These are phyloP conservation scores for Ophion ellenae DNA, from an alignment of 2,888 invertebrate genomes.

Conservation along the genomic window DNA sequence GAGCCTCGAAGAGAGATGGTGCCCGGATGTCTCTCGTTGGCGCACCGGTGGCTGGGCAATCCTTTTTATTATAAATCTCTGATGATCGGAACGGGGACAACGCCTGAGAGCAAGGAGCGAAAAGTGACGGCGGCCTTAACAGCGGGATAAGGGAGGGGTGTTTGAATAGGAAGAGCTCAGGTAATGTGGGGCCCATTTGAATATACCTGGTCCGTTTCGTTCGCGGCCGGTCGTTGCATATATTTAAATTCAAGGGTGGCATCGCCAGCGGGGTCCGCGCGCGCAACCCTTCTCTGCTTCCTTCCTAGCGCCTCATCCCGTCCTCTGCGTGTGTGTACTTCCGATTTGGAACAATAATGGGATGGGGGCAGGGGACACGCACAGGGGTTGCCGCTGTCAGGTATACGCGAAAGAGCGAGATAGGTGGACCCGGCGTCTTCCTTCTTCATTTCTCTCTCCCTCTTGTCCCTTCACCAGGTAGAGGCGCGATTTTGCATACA, in stretches of 20 bases:
- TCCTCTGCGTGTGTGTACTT: conserved; percentile 70
- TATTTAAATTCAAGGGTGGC: conserved; percentile 82
- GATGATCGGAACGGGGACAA: conserved; percentile 76
- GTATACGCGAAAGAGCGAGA: conserved; percentile 48
- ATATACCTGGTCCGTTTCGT: conserved; percentile 78
- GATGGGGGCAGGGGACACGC: conserved; percentile 48
- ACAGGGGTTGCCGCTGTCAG: conserved; percentile 35
- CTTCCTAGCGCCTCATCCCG: conserved; percentile 45
- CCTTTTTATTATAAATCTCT: conserved; percentile 83
- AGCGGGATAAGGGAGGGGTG: conserved; percentile 71
- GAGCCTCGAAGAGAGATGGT: conserved; percentile 30
- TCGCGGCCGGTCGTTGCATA: conserved; percentile 80
- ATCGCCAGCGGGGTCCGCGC: conserved; percentile 57
- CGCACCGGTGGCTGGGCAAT: conserved; percentile 70
- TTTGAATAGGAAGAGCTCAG: conserved; percentile 84
- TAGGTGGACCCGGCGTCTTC: conserved; percentile 56
- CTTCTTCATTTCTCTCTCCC: conserved; percentile 46
- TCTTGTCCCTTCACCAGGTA: conserved; percentile 78
- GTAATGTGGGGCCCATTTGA: conserved; percentile 82
- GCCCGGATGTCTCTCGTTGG: conserved; percentile 45
- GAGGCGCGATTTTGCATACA: conserved; percentile 83
- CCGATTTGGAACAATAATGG: conserved; percentile 81
- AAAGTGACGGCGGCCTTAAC: conserved; percentile 34
- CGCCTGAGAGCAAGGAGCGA: conserved; percentile 32
- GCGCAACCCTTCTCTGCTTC: conserved; percentile 46